Evolutionary conservation across 1,140 invertebrate species (phyloP).

Genomic region (Macrobrachium rosenbergii): DNA sequence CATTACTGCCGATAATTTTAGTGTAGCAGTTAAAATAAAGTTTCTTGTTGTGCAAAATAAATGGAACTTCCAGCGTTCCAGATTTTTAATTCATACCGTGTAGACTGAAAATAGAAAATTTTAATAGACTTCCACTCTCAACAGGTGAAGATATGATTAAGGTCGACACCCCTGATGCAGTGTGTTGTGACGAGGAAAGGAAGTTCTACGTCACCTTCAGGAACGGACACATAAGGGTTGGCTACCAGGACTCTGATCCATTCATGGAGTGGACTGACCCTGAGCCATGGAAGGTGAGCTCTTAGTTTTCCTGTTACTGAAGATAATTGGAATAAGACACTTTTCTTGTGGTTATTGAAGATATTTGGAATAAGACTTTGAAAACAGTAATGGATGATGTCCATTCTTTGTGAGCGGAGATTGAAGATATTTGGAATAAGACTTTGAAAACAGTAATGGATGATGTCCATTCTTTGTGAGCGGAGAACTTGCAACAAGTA

Average conservation of each 20-base stretch:
- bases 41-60: neutral
- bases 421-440: neutral
- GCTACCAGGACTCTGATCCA: constrained; percentile 54
- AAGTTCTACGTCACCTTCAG: constrained; percentile 56
- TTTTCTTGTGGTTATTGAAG: neutral
- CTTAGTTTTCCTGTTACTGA: neutral
- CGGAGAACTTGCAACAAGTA: neutral
- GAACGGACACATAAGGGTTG: constrained; percentile 58
- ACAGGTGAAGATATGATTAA: constrained; percentile 58
- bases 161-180: constrained; percentile 56
- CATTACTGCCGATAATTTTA: too few species aligned
- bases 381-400: too few species aligned
- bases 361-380: neutral
- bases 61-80: neutral
- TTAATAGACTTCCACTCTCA: neutral
- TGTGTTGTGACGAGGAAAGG: constrained; percentile 53
- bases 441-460: neutral
- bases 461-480: neutral
- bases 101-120: neutral
- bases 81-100: too few species aligned
- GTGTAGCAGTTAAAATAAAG: too few species aligned
- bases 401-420: neutral
- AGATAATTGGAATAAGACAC: neutral
- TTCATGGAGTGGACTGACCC: constrained; percentile 65
- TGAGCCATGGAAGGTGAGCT: constrained; percentile 62